Evolutionary conservation across 2,113 vertebrate genomes (phyloP), one percentile per base, ranked within the genome.

Genomic region (Miniopterus natalensis): DNA sequence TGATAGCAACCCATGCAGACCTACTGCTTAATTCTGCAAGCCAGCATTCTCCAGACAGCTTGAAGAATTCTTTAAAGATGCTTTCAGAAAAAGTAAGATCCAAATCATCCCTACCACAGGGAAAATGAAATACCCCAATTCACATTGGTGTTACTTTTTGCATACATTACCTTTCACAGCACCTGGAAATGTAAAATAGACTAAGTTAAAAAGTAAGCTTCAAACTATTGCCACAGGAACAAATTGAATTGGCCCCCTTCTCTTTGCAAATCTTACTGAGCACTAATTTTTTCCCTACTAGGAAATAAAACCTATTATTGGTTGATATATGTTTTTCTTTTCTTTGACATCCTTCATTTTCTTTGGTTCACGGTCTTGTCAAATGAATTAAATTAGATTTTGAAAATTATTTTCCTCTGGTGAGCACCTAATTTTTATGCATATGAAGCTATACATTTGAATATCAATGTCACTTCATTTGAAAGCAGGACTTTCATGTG

Each of bases 31-130:
- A 98, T 97, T 99, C 99, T 81, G 99, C 99, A 97, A 99, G 99
- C 96, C 99, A 99, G 92, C 99, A 94, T 97, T 99, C 99, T 95
- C 98, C 98, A 94, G 98, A 99, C 90, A 99, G 99, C 97, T 98
- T 99, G 97, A 99, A 98, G 98, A 99, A 99, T 91, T 99, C 99
- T 86, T 99, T 99, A 98, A 99, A 99, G 98, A 99, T 98, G 98
- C 99, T 99, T 97, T 99, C 99, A 95, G 99, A 99, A 98, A 99
- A 99, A 98, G 99, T 99, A 98, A 99, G 99, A 98, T 97, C 97
- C 86, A 94, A 97, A 98, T 98, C 83, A 88, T 97, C 42, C 40
- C 73, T 96, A 92, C 92, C 93, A 51, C 97, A 86, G 73, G 92
- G 81, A 63, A 98, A 97, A 92, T 47, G 88, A 94, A 98, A 98